These are phyloP conservation scores for Epirrita christyi DNA, from an alignment of 2,888 invertebrate species.

Conservation along the genomic window DNA sequence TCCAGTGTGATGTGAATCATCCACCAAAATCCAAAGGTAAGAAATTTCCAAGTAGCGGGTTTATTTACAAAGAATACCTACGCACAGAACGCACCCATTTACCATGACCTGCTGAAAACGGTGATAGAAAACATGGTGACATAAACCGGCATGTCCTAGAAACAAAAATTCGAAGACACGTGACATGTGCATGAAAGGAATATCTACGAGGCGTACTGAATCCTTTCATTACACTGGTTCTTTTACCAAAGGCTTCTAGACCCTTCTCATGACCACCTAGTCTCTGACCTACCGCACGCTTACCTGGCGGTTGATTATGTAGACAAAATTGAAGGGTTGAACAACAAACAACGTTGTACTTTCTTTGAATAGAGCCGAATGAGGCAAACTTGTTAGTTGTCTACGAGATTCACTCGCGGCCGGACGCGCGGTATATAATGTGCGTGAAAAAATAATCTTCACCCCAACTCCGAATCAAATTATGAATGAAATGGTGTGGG, in stretches of 20 bases:
- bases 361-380: constrained; percentile 25
- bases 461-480: constrained; percentile 18
- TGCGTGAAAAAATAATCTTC: constrained; percentile 8
- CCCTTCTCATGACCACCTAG: no score
- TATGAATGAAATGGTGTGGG: constrained; percentile 21
- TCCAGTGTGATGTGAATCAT: no score
- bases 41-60: no score
- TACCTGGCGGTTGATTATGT: neutral
- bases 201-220: no score
- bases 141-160: constrained; percentile 54
- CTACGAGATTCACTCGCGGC: constrained; percentile 50
- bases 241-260: no score
- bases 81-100: constrained; percentile 54
- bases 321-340: constrained; percentile 62
- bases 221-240: no score
- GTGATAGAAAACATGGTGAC: neutral
- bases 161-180: no score
- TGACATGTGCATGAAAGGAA: no score
- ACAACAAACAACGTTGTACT: constrained; percentile 56
- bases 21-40: no score
- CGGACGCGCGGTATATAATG: constrained; percentile 47
- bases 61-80: neutral
- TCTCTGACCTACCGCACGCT: no score
- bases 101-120: neutral
- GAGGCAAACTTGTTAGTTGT: constrained; percentile 58